Conservation (phyloP, 2,113 vertebrate genomes). For the Ornithorhynchus anatinus region DNA sequence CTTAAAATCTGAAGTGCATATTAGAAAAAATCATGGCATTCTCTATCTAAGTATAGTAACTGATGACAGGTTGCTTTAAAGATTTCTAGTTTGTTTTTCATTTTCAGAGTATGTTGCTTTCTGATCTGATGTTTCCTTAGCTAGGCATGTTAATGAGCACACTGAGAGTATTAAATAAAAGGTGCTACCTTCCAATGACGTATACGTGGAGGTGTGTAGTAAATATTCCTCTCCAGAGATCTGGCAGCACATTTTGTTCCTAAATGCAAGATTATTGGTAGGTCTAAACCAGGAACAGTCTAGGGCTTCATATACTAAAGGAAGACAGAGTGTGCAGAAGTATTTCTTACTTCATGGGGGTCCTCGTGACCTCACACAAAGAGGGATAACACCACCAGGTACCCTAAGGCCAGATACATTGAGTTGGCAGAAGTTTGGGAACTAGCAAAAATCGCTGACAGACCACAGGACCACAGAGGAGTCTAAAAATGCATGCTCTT, state of each 20-base stretch:
- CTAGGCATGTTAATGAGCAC: background rate
- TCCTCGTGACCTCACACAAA: background rate
- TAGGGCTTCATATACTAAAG: background rate
- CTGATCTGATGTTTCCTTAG: background rate
- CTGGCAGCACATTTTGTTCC: background rate
- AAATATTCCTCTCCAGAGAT: background rate
- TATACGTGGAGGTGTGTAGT: fast-evolving
- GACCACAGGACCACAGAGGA: background rate
- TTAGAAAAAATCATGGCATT: background rate
- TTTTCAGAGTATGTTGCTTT: background rate
- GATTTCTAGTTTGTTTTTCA: background rate
- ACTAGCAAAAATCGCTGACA: background rate
- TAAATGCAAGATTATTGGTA: background rate
- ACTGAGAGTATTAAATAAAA: background rate
- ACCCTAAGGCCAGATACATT: background rate
- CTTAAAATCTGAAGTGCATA: background rate
- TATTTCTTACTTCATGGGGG: background rate
- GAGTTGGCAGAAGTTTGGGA: background rate
- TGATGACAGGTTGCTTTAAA: too few species aligned
- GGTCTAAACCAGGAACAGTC: background rate
- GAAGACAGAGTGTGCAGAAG: background rate
- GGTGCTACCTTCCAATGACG: background rate
- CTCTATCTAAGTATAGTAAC: too few species aligned
- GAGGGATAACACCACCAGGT: background rate
- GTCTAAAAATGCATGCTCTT: background rate